A percentile compares a stretch with the other conserved stretches of the same genome.
phyloP scores from a whole-genome alignment of 1,140 invertebrate genomes.

The Drosophila azteca region DNA sequence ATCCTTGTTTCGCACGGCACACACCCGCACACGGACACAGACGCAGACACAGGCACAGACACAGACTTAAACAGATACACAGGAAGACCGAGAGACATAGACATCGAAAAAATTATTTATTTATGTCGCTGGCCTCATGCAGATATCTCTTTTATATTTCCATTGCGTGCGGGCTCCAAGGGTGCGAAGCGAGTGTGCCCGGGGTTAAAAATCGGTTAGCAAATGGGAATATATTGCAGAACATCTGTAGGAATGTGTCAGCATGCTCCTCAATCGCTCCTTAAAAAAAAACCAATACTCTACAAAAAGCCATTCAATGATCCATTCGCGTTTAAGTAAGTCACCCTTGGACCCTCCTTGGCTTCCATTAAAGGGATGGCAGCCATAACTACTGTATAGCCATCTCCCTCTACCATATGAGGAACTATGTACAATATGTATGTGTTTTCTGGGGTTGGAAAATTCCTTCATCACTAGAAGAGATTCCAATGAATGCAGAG shows the following conservation, averaged over 20 bases:
- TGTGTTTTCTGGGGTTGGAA: too few species aligned
- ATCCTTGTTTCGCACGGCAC: constrained; percentile 69
- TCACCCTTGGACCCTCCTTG: neutral
- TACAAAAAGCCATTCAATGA: neutral
- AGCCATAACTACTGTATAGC: neutral
- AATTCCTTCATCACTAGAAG: too few species aligned
- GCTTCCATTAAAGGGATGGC: constrained; percentile 2
- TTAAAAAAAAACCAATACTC: too few species aligned
- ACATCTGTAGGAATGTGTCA: constrained; percentile 18
- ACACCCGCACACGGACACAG: constrained; percentile 6
- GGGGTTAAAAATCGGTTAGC: constrained; percentile 35
- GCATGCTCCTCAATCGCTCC: neutral
- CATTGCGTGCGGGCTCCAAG: constrained; percentile 36
- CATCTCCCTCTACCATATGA: neutral
- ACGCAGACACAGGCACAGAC: neutral
- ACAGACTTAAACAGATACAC: constrained; percentile 28
- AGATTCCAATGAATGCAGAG: too few species aligned
- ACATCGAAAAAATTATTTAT: constrained; percentile 60
- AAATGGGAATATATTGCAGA: constrained; percentile 21
- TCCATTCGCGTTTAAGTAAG: neutral
- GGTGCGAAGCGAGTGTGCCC: constrained; percentile 7
- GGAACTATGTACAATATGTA: too few species aligned
- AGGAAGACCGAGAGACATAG: constrained; percentile 29
- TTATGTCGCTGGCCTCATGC: constrained; percentile 56
- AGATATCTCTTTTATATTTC: constrained; percentile 63